Conservation (phyloP, 2,797 vertebrate species). For the Phoeniculus purpureus region DNA sequence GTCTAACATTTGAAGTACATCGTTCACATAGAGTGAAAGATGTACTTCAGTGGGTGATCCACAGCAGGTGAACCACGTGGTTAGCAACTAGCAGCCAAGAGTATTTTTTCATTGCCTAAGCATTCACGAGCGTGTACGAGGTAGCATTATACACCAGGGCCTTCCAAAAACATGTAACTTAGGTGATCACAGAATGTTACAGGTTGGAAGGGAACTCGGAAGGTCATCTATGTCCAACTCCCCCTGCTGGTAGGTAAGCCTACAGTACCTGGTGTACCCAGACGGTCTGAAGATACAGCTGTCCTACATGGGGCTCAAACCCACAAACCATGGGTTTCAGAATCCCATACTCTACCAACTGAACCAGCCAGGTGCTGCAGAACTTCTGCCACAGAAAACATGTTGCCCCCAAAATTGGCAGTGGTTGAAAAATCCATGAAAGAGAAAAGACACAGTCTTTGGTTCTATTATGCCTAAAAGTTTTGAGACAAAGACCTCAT, state of each 20-base stretch:
- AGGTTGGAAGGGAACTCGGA: no score
- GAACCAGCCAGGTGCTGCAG: neutral
- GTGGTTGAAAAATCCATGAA: neutral
- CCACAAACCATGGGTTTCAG: no score
- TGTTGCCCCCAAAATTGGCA: neutral
- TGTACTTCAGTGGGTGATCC: neutral
- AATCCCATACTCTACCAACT: no score
- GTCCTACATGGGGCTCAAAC: no score
- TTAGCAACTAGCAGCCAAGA: neutral
- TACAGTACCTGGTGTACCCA: no score
- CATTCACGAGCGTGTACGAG: neutral
- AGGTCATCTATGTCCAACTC: no score
- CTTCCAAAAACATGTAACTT: neutral
- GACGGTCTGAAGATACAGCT: no score
- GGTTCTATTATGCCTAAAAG: neutral
- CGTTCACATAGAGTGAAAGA: neutral
- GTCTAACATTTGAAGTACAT: conserved; percentile 1
- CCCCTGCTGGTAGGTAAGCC: no score
- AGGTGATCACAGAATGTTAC: no score
- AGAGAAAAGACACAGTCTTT: neutral
- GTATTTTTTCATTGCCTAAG: neutral
- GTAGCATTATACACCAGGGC: neutral
- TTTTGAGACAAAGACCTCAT: neutral
- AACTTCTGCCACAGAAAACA: neutral
- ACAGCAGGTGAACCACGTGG: neutral